Evolutionary conservation across 2,113 vertebrate species (phyloP).

Genomic region (Perca schrenkii): DNA sequence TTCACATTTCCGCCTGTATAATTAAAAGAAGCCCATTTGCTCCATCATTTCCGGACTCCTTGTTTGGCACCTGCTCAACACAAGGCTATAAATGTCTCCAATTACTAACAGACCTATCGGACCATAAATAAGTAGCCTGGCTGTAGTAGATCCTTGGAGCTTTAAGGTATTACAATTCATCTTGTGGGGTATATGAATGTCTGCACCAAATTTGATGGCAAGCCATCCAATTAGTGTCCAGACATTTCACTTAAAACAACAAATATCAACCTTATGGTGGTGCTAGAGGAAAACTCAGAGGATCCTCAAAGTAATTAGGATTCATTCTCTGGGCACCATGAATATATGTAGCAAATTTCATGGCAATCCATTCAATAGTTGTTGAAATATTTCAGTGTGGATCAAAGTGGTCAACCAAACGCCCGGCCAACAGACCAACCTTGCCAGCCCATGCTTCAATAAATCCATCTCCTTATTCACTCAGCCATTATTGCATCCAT

Average conservation of each 20-base stretch:
- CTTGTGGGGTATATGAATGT: not conserved
- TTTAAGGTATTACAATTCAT: not conserved
- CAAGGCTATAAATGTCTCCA: conserved; percentile 9
- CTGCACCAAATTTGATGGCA: not conserved
- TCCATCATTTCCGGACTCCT: conserved; percentile 42
- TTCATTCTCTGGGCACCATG: not conserved
- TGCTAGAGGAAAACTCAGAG: not conserved
- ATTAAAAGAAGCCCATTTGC: conserved; percentile 65
- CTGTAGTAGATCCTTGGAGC: not conserved
- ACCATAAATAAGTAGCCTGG: conserved; percentile 8
- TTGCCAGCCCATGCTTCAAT: not conserved
- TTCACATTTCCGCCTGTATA: conserved; percentile 55
- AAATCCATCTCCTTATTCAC: not conserved
- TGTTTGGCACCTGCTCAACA: conserved; percentile 47
- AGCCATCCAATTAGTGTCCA: not conserved
- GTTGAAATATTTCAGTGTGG: not conserved
- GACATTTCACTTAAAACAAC: not conserved
- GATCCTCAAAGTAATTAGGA: not conserved
- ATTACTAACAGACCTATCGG: conserved; percentile 36
- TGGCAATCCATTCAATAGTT: no score
- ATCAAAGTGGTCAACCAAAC: not conserved
- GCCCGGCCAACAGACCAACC: not conserved
- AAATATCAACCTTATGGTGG: no score
- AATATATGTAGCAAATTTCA: not conserved
- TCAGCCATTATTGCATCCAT: conserved; percentile 5